Percentiles rank a stretch among this genome's conserved stretches.
Evolutionary conservation across 2,113 vertebrate genomes (phyloP).

Genomic region (Holacanthus passer): DNA sequence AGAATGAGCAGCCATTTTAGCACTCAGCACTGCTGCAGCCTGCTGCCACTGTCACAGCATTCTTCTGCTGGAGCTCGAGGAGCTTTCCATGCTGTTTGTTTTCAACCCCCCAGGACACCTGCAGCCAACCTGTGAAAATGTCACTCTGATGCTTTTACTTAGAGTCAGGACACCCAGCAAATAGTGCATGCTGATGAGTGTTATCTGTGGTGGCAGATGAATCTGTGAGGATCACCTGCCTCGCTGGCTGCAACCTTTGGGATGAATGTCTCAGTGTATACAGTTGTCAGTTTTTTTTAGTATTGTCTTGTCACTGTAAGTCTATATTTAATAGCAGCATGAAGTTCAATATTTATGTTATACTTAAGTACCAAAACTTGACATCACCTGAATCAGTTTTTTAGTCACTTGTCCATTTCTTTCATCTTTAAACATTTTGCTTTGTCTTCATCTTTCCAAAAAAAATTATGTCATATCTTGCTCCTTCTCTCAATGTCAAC

Average conservation of each 20-base stretch:
- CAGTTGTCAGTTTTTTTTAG: slow-evolving; percentile 3
- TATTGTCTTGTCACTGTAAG: neutral
- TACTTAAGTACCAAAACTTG: neutral
- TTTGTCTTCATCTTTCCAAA: neutral
- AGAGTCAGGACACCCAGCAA: neutral
- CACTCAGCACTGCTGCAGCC: slow-evolving; percentile 66
- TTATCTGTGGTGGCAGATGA: neutral
- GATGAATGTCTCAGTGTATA: neutral
- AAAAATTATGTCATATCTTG: neutral
- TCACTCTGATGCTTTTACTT: slow-evolving; percentile 14
- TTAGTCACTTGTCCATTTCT: neutral
- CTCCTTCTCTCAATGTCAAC: neutral
- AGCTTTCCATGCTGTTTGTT: slow-evolving; percentile 50
- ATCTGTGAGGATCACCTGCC: slow-evolving; percentile 16
- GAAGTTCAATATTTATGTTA: neutral
- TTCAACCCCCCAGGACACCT: slow-evolving; percentile 41
- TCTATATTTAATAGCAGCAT: neutral
- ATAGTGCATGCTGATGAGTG: neutral
- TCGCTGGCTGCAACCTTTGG: neutral
- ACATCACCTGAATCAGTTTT: neutral
- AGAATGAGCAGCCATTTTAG: slow-evolving; percentile 77
- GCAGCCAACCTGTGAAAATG: slow-evolving; percentile 39
- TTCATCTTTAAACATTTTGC: neutral
- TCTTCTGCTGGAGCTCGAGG: slow-evolving; percentile 43
- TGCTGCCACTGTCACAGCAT: slow-evolving; percentile 58